Conservation (phyloP, 2,797 vertebrate species). For the Emys orbicularis region DNA sequence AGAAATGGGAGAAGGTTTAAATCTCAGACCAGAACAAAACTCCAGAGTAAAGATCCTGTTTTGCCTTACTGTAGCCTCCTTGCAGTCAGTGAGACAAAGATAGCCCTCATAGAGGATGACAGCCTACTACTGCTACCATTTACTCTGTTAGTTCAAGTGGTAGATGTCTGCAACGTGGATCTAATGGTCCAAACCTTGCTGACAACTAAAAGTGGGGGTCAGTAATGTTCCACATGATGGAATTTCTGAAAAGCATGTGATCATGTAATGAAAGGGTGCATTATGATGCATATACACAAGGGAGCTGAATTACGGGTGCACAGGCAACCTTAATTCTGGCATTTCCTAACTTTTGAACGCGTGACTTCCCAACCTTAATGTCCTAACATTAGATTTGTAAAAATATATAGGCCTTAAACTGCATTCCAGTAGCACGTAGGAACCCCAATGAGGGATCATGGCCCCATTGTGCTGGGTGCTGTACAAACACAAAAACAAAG, state of each 20-base stretch:
- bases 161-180: neutral
- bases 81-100: neutral
- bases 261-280: neutral
- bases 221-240: neutral
- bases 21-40: neutral
- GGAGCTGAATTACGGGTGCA: neutral
- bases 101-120: neutral
- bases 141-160: neutral
- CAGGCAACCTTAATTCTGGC: neutral
- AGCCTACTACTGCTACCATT: neutral
- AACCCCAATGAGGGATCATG: neutral
- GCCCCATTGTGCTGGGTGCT: neutral
- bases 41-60: neutral
- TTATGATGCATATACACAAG: neutral
- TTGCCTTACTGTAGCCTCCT: fast-evolving
- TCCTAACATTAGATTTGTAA: neutral
- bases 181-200: neutral
- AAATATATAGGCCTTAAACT: neutral
- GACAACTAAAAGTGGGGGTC: neutral
- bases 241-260: neutral
- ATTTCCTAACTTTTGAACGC: neutral
- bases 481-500: neutral
- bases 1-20: neutral
- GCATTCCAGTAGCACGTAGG: neutral
- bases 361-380: neutral